Base-by-base conservation (phyloP, 1,140 invertebrate genomes). In the Centruroides sculpturatus region DNA sequence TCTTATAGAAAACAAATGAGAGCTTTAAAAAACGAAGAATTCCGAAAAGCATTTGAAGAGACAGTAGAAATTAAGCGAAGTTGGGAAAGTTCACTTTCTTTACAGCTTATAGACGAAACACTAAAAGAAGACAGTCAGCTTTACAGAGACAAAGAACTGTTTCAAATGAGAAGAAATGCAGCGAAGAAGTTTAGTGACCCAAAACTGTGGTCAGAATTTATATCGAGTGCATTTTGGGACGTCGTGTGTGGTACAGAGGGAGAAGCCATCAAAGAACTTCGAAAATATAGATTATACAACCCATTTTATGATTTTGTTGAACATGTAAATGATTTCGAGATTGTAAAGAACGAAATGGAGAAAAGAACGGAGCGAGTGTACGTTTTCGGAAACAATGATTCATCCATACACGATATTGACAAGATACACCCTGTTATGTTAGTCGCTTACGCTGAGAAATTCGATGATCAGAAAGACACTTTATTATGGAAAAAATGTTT, bases 361-460 rank as follows among this genome's bases (percentile, higher is more conserved):
- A 23, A 47, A 0, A 55, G 41, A 46, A 53, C 56, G 3, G 34
- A 55, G 10, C 13, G n/a, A 7, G 59, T 60, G 4, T 47, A 48
- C 12, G 34, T 41, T 41, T 41, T 41, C 8, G 41, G 41, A 6
- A 6, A 41, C 41, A 41, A 41, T 41, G 41, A 41, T 41, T 6
- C 41, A 6, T 41, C 3, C 5, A 57, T 61, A 5, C 61, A 62
- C 57, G 61, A 62, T 36, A 62, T 62, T 35, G 61, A 62, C n/a
- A 62, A 62, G 35, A 12, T 62, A 13, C 56, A 62, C 46, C 61
- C 61, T 4, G 8, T 59, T 2, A 62, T 62, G 61, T 46, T 62
- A 35, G 47, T 62, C 6, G 61, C 56, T 4, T 62, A 62, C 36
- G 58, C 61, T 0, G 61, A 62, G 13, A 55, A 46, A 10, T 62